These are phyloP conservation scores for Eupsilia transversa DNA, from an alignment of 2,888 invertebrate species.

Conservation along the genomic window DNA sequence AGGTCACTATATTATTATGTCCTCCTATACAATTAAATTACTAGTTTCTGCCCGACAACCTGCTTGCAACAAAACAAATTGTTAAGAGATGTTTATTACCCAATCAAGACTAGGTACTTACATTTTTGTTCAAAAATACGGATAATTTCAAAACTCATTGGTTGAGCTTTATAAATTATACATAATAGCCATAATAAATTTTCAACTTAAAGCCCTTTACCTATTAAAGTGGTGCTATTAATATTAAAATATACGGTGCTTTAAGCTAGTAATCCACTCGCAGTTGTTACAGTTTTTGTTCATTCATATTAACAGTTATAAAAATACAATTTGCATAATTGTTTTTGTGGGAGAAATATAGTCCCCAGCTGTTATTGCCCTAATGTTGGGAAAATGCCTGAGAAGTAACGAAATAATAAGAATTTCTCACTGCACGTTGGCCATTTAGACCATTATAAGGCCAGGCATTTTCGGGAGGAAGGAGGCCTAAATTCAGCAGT, in stretches of 20 bases:
- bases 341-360: conserved; percentile 5
- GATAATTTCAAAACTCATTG: conserved; percentile 47
- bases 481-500: neutral
- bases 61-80: neutral
- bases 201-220: conserved; percentile 56
- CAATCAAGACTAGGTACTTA: conserved; percentile 20
- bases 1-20: no score
- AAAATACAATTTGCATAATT: conserved; percentile 40
- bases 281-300: conserved; percentile 45
- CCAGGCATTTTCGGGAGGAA: neutral
- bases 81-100: neutral
- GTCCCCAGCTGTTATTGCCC: neutral
- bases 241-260: conserved; percentile 58
- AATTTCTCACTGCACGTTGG: neutral
- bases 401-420: neutral
- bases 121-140: conserved; percentile 30
- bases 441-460: neutral
- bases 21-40: no score
- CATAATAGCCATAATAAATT: conserved; percentile 61
- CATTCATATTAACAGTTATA: conserved; percentile 42
- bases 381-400: neutral
- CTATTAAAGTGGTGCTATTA: conserved; percentile 59
- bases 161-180: conserved; percentile 54
- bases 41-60: no score
- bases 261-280: conserved; percentile 50